phyloP scores from a whole-genome alignment of 2,797 vertebrate species.

The Menidia menidia region DNA sequence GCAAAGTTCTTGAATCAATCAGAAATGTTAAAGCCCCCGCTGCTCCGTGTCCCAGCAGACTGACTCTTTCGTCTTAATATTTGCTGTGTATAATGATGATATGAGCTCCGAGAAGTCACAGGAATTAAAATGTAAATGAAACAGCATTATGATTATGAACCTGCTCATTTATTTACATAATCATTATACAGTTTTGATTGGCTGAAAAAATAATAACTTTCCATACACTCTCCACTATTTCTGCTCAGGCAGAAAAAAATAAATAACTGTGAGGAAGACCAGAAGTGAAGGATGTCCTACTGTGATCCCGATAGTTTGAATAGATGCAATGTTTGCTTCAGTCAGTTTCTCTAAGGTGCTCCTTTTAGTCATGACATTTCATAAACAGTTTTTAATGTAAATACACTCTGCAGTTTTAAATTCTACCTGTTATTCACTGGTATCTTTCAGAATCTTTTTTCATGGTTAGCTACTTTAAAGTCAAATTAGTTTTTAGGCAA shows the following conservation, averaged over 20 bases:
- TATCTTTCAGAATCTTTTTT: conserved; percentile 8
- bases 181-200: not conserved
- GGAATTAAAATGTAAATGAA: conserved; percentile 13
- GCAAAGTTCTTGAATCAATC: conserved; percentile 64
- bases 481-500: conserved; percentile 38
- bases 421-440: not conserved
- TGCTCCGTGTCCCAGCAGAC: conserved; percentile 26
- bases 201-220: not conserved
- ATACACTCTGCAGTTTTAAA: not conserved
- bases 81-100: conserved; percentile 21
- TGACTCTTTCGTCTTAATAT: conserved; percentile 16
- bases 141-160: conserved; percentile 9
- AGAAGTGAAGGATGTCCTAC: not conserved
- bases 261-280: not conserved
- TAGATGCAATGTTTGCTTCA: too few species aligned
- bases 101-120: conserved; percentile 16
- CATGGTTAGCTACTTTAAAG: conserved; percentile 28
- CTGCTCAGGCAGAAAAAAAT: not conserved
- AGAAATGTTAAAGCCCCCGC: conserved; percentile 52
- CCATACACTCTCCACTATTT: not conserved
- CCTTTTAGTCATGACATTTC: too few species aligned
- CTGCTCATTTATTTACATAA: conserved; percentile 4
- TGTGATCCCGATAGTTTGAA: not conserved
- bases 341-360: too few species aligned
- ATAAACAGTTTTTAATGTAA: too few species aligned